Evolutionary conservation across 2,113 vertebrate species (phyloP).

Genomic region (Pteronura brasiliensis): DNA sequence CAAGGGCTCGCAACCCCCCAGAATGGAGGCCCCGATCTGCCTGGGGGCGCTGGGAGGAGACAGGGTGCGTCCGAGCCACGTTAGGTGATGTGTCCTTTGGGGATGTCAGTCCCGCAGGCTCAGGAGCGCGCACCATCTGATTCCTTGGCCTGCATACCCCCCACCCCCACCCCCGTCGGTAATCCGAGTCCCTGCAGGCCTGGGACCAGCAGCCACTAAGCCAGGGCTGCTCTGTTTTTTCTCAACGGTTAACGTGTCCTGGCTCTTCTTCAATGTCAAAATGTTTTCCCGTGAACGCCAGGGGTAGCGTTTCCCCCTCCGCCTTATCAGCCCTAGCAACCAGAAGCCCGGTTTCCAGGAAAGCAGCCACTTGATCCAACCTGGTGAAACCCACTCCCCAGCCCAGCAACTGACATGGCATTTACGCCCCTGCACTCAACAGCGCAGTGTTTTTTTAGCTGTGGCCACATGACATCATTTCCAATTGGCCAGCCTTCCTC

Average conservation of each 20-base stretch:
- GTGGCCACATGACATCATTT: conserved; percentile 21
- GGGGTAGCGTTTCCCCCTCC: conserved; percentile 36
- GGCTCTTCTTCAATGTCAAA: conserved; percentile 12
- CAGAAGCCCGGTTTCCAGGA: conserved; percentile 77
- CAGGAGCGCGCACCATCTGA: not conserved
- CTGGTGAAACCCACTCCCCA: conserved; percentile 75
- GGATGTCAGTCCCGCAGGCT: conserved; percentile 34
- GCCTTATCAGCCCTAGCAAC: conserved; percentile 69
- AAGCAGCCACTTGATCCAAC: conserved; percentile 74
- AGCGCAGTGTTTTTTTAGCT: conserved; percentile 64
- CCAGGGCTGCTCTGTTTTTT: conserved; percentile 32
- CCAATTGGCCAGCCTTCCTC: conserved; percentile 58
- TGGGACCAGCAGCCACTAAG: not conserved
- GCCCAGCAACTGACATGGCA: conserved; percentile 61
- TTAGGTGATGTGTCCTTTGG: not conserved
- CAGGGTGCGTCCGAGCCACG: not conserved
- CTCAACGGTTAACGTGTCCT: conserved; percentile 7
- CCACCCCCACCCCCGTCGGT: not conserved
- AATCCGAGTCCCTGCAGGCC: conserved; percentile 36
- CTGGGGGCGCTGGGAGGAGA: conserved; percentile 40
- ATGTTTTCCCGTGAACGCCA: conserved; percentile 28
- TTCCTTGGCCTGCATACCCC: not conserved
- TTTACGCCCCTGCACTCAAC: conserved; percentile 46
- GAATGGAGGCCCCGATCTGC: not conserved
- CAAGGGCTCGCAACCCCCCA: not conserved